Evolutionary conservation across 1,140 invertebrate species (phyloP), one percentile per base, ranked within the genome.

Genomic region (Apocrypta bakeri): DNA sequence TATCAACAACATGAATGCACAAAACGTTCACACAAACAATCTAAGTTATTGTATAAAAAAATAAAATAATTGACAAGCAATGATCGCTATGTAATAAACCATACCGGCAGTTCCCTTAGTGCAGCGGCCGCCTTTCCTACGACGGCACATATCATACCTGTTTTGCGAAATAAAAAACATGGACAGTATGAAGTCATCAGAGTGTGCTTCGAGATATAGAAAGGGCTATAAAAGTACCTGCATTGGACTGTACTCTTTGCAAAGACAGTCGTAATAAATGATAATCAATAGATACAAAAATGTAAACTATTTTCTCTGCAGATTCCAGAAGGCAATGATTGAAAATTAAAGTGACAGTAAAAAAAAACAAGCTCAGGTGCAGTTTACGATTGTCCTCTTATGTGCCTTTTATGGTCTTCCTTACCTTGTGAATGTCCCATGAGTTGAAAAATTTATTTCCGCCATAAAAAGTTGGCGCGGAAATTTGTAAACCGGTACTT

Each of bases 61-160:
- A 12, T 81, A 48, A 84, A 75, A 61, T 79, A 82, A 87, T 86
- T 85, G 80, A 73, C 88, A 90, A 89, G 88, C 89, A 87, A n/a
- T 91, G 87, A 91, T 91, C 90, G 86, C 88, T 90, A 89, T 91
- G 82, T 91, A 91, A 90, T 90, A 90, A 90, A 92, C 89, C 91
- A 95, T 98, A 98, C 97, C 97, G 94, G 97, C 97, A 93, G 97
- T 98, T 95, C 97, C 97, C 94, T 97, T 97, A 92, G 97, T 98
- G 94, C 97, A 98, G 93, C 96, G 95, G 92, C 97, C 97, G 93
- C 96, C 97, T 94, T 97, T 98, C 92, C 97, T 95, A 93, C 97
- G 95, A 91, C 97, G 96, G 94, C 97, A 98, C 96, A 98, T 97
- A 95, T 98, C 97, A 94, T 97, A 98, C 96, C 97, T 98, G 96